These are phyloP conservation scores for Monodelphis domestica DNA, from an alignment of 2,797 vertebrate species.

Conservation along the genomic window DNA sequence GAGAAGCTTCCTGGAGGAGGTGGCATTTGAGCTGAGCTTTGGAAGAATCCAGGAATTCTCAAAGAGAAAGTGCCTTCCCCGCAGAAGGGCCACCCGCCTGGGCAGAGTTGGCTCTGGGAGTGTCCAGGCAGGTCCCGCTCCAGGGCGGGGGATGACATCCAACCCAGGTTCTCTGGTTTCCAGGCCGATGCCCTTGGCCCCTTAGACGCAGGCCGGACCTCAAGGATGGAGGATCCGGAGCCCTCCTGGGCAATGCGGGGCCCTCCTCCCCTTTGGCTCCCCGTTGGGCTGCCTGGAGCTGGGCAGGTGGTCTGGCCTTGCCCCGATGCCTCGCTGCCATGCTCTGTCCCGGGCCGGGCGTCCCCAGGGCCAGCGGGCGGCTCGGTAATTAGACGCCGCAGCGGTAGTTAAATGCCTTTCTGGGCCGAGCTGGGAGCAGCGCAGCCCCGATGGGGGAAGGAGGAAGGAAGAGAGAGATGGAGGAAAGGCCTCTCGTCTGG, in stretches of 20 bases:
- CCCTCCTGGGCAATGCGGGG: too few species aligned
- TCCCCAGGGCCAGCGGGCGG: conserved; percentile 60
- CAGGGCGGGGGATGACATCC: too few species aligned
- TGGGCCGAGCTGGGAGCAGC: conserved; percentile 61
- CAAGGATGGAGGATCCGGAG: too few species aligned
- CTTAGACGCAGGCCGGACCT: too few species aligned
- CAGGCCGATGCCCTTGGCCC: neutral
- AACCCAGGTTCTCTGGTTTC: neutral
- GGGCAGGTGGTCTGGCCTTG: too few species aligned
- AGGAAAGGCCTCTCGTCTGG: neutral
- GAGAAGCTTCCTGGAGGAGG: neutral
- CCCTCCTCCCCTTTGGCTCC: too few species aligned
- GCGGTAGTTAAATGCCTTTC: conserved; percentile 77
- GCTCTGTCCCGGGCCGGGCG: neutral
- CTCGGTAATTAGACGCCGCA: conserved; percentile 75
- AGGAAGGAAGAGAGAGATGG: neutral
- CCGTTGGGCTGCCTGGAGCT: too few species aligned
- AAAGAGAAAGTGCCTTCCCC: neutral
- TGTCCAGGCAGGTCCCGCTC: neutral
- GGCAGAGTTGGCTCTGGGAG: neutral
- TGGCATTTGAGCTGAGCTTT: neutral
- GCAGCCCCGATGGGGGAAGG: conserved; percentile 8
- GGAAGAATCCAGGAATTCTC: neutral
- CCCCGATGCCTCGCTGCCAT: neutral
- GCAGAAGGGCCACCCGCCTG: too few species aligned